Base-by-base conservation (phyloP, 1,140 invertebrate genomes). In the Danaus melanippus region DNA sequence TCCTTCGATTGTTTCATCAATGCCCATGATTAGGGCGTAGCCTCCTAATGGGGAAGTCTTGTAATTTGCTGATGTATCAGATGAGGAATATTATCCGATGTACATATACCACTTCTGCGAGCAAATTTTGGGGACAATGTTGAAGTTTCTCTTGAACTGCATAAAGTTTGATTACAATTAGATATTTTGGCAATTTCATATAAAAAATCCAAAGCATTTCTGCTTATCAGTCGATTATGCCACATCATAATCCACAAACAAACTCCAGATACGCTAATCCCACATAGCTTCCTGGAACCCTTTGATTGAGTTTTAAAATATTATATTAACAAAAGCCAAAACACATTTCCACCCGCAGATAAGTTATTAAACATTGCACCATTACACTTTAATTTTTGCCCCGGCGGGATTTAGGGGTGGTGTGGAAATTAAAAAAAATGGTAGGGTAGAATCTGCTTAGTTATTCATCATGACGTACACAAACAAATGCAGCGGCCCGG, bases 321-420 rank as follows among this genome's bases (percentile, higher is more conserved):
- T 83, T 73, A 74, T 70, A 84, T 81, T 79, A 79, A 83, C 74
- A 81, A 81, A 76, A 71, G 71, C 68, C 71, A 69, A 71, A 80
- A 76, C 73, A 74, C 74, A 73, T 72, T 71, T 66, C 66, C 56
- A 72, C 78, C 79, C 80, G 76, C 79, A 84, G 81, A 84, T 77
- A 79, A 82, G 68, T 81, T 80, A 84, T 84, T 82, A 86, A 84
- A 77, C 78, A 81, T 74, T 71, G 78, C 73, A 72, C 81, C 78
- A 86, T 84, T 86, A 83, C 78, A 74, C 78, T 80, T 83, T 79
- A 84, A 84, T 85, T 83, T 79, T 68, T 74, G 57, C 50, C 79
- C 83, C 67, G 63, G 63, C 69, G 81, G 83, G 78, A 77, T 71
- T 77, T 62, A 59, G 68, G 78, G 72, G 67, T 55, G 63, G 62